phyloP scores from a whole-genome alignment of 2,888 invertebrate genomes.

The Stenolophus ochropezus region DNA sequence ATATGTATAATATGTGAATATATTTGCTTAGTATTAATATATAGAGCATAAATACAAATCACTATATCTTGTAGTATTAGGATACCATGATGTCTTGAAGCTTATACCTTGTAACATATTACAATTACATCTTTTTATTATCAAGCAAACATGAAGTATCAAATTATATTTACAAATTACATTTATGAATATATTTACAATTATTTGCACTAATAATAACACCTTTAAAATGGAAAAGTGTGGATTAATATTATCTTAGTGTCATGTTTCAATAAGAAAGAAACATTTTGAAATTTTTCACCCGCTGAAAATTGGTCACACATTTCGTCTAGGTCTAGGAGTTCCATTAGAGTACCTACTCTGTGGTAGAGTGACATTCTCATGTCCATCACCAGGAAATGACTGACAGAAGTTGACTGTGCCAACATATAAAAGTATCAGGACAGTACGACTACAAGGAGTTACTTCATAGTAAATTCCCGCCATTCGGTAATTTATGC shows the following conservation, averaged over 20 bases:
- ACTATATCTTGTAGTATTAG: neutral
- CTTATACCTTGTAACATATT: neutral
- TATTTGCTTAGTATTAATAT: neutral
- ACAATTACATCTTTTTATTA: neutral
- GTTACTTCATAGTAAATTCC: neutral
- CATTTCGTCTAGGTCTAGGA: conserved; percentile 15
- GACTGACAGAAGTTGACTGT: conserved; percentile 71
- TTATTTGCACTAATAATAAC: neutral
- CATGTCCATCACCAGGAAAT: conserved; percentile 64
- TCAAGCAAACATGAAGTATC: neutral
- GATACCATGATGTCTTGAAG: neutral
- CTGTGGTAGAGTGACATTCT: conserved; percentile 53
- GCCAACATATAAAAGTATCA: conserved; percentile 64
- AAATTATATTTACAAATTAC: neutral
- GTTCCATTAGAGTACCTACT: conserved; percentile 49
- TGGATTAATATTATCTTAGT: neutral
- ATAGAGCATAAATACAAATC: neutral
- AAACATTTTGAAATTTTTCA: neutral
- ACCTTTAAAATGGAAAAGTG: neutral
- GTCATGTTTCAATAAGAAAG: neutral
- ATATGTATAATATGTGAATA: neutral
- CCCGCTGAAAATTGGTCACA: neutral
- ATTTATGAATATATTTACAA: neutral
- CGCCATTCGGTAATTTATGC: conserved; percentile 68
- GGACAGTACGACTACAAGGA: conserved; percentile 64